Evolutionary conservation across 2,113 vertebrate genomes (phyloP).

Genomic region (Mustela nigripes): DNA sequence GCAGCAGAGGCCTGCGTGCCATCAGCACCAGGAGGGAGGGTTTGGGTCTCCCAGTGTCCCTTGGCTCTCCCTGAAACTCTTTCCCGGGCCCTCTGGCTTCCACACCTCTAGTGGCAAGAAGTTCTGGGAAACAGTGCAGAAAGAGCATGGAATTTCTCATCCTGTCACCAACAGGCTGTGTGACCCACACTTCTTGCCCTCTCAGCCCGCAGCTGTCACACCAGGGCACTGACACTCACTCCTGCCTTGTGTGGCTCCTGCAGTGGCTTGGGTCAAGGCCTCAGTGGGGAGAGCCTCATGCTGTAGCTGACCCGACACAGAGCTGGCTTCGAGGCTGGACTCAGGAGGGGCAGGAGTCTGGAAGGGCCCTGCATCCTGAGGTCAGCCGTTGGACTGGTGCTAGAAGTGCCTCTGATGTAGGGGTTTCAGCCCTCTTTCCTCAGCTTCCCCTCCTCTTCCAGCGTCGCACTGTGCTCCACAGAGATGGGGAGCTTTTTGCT

Average conservation of each 20-base stretch:
- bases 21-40: background rate
- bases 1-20: accelerated
- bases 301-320: no score
- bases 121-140: background rate
- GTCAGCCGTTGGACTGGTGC: background rate
- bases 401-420: background rate
- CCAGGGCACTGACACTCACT: background rate
- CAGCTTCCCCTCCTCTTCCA: background rate
- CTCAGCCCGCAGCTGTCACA: accelerated
- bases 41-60: background rate
- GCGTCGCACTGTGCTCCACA: background rate
- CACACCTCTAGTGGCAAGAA: background rate
- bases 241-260: background rate
- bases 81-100: background rate
- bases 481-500: background rate
- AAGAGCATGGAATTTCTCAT: background rate
- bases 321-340: background rate
- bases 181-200: background rate
- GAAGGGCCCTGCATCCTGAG: background rate
- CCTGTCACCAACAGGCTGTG: background rate
- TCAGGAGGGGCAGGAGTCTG: background rate
- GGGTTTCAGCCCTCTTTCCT: background rate
- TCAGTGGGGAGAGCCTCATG: background rate
- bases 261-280: background rate
- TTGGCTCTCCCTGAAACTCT: background rate